phyloP scores from a whole-genome alignment of 1,140 invertebrate genomes.

The Colletes latitarsis region DNA sequence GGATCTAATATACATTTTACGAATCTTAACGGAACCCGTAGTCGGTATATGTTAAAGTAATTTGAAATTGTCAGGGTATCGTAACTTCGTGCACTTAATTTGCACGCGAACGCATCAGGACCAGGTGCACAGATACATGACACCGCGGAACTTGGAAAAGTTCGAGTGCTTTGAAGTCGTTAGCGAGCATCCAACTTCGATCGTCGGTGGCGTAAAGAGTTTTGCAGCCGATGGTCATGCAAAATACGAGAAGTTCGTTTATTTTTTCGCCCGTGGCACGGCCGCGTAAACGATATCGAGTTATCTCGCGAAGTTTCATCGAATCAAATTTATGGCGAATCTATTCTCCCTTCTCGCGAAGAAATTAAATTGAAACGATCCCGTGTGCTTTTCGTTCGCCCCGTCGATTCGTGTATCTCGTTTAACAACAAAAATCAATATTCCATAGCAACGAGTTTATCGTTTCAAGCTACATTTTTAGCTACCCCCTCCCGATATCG shows the following conservation, averaged over 20 bases:
- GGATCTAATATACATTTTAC: too few relatives aligned
- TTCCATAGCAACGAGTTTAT: too few relatives aligned
- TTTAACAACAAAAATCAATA: too few relatives aligned
- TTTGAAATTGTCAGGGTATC: background rate
- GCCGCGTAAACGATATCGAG: background rate
- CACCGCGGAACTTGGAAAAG: slow-evolving; percentile 19
- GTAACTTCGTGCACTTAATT: slow-evolving; percentile 11
- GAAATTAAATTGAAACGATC: too few relatives aligned
- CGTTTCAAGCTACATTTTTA: too few relatives aligned
- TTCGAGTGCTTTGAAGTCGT: slow-evolving; percentile 21
- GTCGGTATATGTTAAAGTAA: background rate
- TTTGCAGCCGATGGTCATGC: slow-evolving; percentile 22
- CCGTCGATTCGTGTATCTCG: too few relatives aligned
- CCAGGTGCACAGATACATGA: background rate
- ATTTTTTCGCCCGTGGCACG: background rate
- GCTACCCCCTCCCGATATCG: too few relatives aligned
- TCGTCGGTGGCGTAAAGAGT: slow-evolving; percentile 19
- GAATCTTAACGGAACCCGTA: too few relatives aligned
- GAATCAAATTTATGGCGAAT: too few relatives aligned
- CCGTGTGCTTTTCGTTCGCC: too few relatives aligned
- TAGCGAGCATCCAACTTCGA: slow-evolving; percentile 30
- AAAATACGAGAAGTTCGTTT: slow-evolving; percentile 1
- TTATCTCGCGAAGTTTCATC: background rate
- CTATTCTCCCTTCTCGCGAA: too few relatives aligned
- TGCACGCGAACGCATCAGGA: background rate